Evolutionary conservation across 2,888 invertebrate genomes (phyloP), one percentile per base, ranked within the genome.

Genomic region (Heliconius ismenius): DNA sequence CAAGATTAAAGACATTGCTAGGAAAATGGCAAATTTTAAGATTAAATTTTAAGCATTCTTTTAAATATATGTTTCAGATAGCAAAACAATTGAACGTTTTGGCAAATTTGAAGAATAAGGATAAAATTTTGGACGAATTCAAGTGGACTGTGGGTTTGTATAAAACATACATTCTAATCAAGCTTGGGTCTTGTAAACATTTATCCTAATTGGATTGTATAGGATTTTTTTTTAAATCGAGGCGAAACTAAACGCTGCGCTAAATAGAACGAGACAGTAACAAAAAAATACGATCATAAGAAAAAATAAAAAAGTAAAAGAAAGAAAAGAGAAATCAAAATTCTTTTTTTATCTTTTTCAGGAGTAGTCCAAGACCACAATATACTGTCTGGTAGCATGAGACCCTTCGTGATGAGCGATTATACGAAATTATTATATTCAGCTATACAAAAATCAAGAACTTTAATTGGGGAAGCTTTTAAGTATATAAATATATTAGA

Each of bases 331-430:
- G 13, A 62, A 13, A 3, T 58, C 39, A 1, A 36, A n/a, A 11
- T 3, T 1, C 18, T 4, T 65, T 68, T 49, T n/a, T 28, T 18
- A 36, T 2, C 18, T 21, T 54, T 84, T 82, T 0, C 82, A 92
- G 92, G 91, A 0, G 84, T 86, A 0, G 79, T 90, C 0, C 90
- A 91, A 78, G 92, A 92, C 78, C 92, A 91, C 75, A 85, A 85
- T 1, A 78, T 91, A 0, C 84, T 91, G 24, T 79, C 91, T 0
- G 92, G 92, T 0, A 81, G 82, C 0, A 77, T 88, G 77, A 74
- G 81, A 0, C 64, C 79, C 0, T 36, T 81, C 11, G 89, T 89
- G 0, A 82, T 79, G 0, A 74, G 82, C 0, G 87, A 89, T 49
- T 92, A 91, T 75, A 77, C 81, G 0, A 36, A 80, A 1, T 86